Evolutionary conservation across 2,888 invertebrate genomes (phyloP).

Genomic region (Drosophila cracens): DNA sequence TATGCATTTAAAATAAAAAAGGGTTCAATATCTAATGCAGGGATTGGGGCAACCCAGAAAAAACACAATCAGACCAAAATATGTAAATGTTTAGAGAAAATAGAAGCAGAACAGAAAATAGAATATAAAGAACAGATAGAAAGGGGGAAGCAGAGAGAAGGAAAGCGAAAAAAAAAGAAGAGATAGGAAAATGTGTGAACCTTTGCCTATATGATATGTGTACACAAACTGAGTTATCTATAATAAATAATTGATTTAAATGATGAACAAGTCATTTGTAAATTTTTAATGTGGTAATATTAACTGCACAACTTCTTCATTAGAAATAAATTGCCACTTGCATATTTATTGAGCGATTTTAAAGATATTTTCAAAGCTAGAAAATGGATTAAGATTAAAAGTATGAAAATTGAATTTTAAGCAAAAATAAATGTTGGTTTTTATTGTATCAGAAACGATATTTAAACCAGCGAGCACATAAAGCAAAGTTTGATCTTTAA

Average conservation of each 20-base stretch:
- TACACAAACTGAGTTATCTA: background rate
- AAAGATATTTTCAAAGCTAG: background rate
- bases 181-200: background rate
- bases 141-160: background rate
- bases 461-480: background rate
- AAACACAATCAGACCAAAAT: background rate
- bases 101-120: background rate
- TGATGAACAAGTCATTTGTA: background rate
- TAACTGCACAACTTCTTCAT: background rate
- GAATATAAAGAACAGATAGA: background rate
- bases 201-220: background rate
- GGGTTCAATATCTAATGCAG: background rate
- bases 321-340: background rate
- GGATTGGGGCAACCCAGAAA: background rate
- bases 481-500: background rate
- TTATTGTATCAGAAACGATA: background rate
- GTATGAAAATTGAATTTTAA: background rate
- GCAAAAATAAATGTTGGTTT: background rate
- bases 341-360: background rate
- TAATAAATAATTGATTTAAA: background rate
- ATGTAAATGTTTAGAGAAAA: background rate
- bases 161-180: fast-evolving
- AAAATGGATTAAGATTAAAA: background rate
- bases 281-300: background rate
- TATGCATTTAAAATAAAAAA: background rate